phyloP scores from a whole-genome alignment of 2,888 invertebrate genomes.

The Drosophila quinaria region DNA sequence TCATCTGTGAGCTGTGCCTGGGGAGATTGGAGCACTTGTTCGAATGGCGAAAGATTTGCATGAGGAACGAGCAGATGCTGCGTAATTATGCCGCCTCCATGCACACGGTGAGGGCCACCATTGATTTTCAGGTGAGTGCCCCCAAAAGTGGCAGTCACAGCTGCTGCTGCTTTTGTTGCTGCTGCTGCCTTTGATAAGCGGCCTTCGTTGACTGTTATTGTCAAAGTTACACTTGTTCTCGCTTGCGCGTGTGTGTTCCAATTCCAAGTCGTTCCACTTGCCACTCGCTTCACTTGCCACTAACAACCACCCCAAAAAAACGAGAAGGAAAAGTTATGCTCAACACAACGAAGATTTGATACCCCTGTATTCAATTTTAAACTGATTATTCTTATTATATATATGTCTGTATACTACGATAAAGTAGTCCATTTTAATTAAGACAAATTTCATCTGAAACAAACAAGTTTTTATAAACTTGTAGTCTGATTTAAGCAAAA shows the following conservation, averaged over 20 bases:
- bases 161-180: background rate
- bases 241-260: conserved; percentile 45
- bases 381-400: no score
- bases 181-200: conserved; percentile 42
- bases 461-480: no score
- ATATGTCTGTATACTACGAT: no score
- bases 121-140: conserved; percentile 88
- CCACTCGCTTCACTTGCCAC: conserved; percentile 4
- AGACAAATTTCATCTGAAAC: no score
- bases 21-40: conserved; percentile 89
- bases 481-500: no score
- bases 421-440: no score
- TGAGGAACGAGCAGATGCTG: conserved; percentile 89
- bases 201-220: conserved; percentile 59
- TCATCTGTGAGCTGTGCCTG: conserved; percentile 90
- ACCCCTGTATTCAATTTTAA: background rate
- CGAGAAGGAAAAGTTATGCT: background rate
- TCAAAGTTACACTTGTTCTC: conserved; percentile 47
- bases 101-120: conserved; percentile 89
- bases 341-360: background rate
- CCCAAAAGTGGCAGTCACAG: conserved; percentile 12
- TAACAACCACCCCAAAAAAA: conserved; percentile 54
- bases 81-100: conserved; percentile 90
- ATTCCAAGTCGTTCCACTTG: conserved; percentile 57
- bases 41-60: conserved; percentile 89